Evolutionary conservation across 1,140 invertebrate genomes (phyloP), one percentile per base, ranked within the genome.

Genomic region (Hormaphis cornu): DNA sequence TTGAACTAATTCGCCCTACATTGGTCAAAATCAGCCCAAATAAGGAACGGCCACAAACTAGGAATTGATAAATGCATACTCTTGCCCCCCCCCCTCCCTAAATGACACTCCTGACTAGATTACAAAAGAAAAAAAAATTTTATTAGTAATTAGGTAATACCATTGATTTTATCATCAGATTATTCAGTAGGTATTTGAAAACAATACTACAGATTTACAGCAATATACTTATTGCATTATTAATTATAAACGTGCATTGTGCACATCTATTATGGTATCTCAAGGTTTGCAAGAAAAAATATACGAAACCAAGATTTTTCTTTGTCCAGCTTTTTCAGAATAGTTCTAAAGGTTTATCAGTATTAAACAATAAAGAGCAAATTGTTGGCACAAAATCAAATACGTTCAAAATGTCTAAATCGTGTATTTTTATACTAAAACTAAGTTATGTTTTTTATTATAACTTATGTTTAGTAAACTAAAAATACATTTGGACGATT

Each of bases 361-460:
- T 22, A 48, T 22, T 48, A 9, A 66, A 30, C 61, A 66, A 33
- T 66, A 18, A 66, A 66, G 61, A 35, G 44, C 61, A 66, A 66
- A 66, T 66, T 50, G 61, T 66, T 66, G 61, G 61, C 44, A 48
- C 10, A 22, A 16, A 48, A 66, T 33, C 61, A 66, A 35, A 48
- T 30, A 66, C 40, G 44, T 46, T 33, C 61, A 50, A 66, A n/a
- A 66, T 35, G 42, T 42, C 7, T 12, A 44, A 63, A 63, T 18
- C 40, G 10, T 22, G 18, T 50, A 48, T 66, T 30, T 33, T 48
- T 33, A 24, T 20, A 46, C n/a, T 44, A 66, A 66, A 63, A 50
- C 48, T 66, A 66, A 66, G 28, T 48, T 14, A 48, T 63, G 26
- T 50, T 22, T 66, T 30, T 8, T n/a, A 8, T n/a, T 16, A 8